Percentiles rank a stretch among this genome's conserved stretches.
These are phyloP conservation scores for Callaeas wilsoni DNA, from an alignment of 2,113 vertebrate species.

Conservation along the genomic window DNA sequence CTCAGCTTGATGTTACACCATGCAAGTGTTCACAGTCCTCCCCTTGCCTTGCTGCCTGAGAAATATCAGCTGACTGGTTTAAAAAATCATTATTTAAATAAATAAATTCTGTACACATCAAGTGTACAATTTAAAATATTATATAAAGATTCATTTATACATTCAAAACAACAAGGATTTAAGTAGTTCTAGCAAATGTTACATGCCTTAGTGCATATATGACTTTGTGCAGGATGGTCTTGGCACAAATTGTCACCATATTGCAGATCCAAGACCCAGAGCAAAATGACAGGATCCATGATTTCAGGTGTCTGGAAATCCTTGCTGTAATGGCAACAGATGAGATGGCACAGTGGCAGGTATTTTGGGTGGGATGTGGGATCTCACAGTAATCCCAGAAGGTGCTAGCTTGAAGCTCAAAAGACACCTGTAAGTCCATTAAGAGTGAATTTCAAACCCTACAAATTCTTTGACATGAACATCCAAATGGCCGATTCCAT, in stretches of 20 bases:
- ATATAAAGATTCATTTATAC: not conserved
- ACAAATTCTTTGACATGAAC: not conserved
- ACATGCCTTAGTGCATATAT: not conserved
- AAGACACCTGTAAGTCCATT: not conserved
- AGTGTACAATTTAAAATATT: not conserved
- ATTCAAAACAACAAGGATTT: not conserved
- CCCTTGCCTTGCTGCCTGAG: not conserved
- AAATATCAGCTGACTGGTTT: not conserved
- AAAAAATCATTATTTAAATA: not conserved
- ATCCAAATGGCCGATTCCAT: not conserved
- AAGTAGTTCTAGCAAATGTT: not conserved
- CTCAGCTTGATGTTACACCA: not conserved
- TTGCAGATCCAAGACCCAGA: not conserved
- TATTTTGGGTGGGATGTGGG: not conserved
- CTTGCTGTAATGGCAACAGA: not conserved
- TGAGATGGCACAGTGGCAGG: not conserved
- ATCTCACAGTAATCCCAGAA: not conserved
- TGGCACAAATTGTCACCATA: not conserved
- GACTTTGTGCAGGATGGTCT: not conserved
- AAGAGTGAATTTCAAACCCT: not conserved
- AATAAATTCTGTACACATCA: not conserved
- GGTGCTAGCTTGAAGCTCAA: not conserved
- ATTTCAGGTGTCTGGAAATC: not conserved
- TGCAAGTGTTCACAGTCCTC: not conserved
- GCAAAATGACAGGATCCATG: not conserved